Conservation (phyloP, 2,888 invertebrate genomes). For the Himalopsyche tibetana region DNA sequence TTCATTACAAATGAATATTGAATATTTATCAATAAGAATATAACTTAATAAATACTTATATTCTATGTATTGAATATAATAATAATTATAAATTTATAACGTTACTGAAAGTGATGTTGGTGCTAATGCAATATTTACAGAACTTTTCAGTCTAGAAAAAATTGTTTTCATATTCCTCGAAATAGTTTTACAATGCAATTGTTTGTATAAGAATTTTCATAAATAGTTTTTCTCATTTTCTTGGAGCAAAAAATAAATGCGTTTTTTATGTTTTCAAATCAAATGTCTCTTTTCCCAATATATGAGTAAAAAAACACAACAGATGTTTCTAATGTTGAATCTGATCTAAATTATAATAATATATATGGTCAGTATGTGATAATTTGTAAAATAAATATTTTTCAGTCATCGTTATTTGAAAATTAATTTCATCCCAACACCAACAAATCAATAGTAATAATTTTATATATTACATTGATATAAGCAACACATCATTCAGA, state of each 20-base stretch:
- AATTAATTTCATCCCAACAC: constrained; percentile 30
- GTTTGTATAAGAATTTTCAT: constrained; percentile 26
- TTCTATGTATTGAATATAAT: constrained; percentile 38
- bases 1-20: constrained; percentile 47
- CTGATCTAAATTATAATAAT: not conserved
- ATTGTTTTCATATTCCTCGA: not conserved
- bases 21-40: constrained; percentile 44
- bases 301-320: not conserved
- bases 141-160: constrained; percentile 40
- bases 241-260: constrained; percentile 40
- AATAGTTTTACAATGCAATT: constrained; percentile 19
- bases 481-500: not conserved
- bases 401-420: constrained; percentile 28
- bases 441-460: not conserved
- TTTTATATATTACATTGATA: constrained; percentile 5
- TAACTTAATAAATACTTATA: constrained; percentile 46
- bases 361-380: not conserved
- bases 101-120: constrained; percentile 27
- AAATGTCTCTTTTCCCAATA: no score
- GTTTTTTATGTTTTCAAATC: not conserved
- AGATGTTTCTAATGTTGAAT: constrained; percentile 13
- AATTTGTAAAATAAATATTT: constrained; percentile 29
- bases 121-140: constrained; percentile 28
- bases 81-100: not conserved
- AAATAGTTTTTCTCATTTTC: constrained; percentile 34